Percentiles rank a stretch among this genome's conserved stretches.
Conservation (phyloP, 2,888 invertebrate genomes). For the Euplagia quadripunctaria region DNA sequence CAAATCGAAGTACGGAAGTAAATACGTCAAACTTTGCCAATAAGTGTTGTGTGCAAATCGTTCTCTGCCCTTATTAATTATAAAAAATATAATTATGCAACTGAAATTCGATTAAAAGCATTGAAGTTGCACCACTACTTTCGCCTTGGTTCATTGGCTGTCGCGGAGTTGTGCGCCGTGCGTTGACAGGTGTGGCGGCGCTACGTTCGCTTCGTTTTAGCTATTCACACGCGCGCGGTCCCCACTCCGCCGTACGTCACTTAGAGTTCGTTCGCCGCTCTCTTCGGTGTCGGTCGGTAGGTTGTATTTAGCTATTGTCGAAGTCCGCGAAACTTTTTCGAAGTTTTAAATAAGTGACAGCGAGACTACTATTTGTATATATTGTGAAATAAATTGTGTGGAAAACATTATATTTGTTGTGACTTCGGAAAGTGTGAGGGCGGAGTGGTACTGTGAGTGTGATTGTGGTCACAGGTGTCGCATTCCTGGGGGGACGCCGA, state of each 20-base stretch:
- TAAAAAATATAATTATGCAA: neutral
- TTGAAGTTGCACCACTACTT: slow-evolving; percentile 52
- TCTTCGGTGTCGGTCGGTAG: slow-evolving; percentile 54
- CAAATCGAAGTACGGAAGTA: neutral
- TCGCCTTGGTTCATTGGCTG: slow-evolving; percentile 56
- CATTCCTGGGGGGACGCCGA: slow-evolving; percentile 81
- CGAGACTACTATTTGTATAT: slow-evolving; percentile 35
- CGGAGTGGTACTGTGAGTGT: slow-evolving; percentile 71
- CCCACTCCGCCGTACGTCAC: slow-evolving; percentile 62
- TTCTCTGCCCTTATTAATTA: neutral
- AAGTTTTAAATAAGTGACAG: slow-evolving; percentile 55
- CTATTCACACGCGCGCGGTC: slow-evolving; percentile 45
- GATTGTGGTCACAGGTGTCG: slow-evolving; percentile 81
- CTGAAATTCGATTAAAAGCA: slow-evolving; percentile 4
- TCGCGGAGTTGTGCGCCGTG: slow-evolving; percentile 27
- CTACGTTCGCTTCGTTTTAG: slow-evolving; percentile 53
- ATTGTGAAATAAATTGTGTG: slow-evolving; percentile 43
- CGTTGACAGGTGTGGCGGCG: slow-evolving; percentile 75
- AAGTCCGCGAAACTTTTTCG: slow-evolving; percentile 78
- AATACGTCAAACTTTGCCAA: neutral
- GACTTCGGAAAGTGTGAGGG: slow-evolving; percentile 56
- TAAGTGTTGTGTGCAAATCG: neutral
- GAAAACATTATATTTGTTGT: slow-evolving; percentile 45
- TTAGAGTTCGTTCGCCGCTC: slow-evolving; percentile 74
- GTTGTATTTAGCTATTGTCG: slow-evolving; percentile 38